These are phyloP conservation scores for Micromys minutus DNA, from an alignment of 2,113 vertebrate genomes.

Conservation along the genomic window DNA sequence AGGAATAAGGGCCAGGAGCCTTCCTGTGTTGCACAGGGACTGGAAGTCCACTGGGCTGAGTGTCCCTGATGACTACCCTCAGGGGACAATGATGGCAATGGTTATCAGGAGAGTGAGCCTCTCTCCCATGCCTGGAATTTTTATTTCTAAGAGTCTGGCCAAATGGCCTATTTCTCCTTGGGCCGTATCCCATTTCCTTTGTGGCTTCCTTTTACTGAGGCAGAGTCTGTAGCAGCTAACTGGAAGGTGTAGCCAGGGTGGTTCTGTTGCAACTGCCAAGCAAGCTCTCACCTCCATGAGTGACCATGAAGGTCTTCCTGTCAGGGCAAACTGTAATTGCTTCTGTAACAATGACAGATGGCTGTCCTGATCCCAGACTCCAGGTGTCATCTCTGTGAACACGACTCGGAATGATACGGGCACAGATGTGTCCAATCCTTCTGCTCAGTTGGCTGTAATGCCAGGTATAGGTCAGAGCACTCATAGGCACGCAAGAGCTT, in stretches of 20 bases:
- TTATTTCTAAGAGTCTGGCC: slow-evolving; percentile 5
- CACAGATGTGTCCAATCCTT: not conserved
- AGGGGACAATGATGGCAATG: not conserved
- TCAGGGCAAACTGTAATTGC: not conserved
- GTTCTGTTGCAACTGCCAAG: not conserved
- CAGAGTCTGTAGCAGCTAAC: not conserved
- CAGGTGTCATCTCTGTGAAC: not conserved
- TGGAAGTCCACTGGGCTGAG: too few relatives aligned
- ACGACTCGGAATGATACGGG: not conserved
- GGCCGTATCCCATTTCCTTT: not conserved
- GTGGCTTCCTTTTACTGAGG: not conserved
- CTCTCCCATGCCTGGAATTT: not conserved
- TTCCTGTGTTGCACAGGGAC: not conserved
- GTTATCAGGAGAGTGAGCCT: not conserved
- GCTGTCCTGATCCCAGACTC: not conserved
- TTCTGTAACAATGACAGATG: not conserved
- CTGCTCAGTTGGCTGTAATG: not conserved
- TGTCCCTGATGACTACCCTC: not conserved
- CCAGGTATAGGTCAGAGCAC: not conserved
- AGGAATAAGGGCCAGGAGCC: not conserved
- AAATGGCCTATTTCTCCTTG: not conserved
- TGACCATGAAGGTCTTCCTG: not conserved
- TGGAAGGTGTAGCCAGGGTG: not conserved
- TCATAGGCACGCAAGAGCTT: not conserved
- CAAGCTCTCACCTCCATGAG: not conserved